Conservation (phyloP, 2,888 invertebrate genomes). For the Tetragonula carbonaria region DNA sequence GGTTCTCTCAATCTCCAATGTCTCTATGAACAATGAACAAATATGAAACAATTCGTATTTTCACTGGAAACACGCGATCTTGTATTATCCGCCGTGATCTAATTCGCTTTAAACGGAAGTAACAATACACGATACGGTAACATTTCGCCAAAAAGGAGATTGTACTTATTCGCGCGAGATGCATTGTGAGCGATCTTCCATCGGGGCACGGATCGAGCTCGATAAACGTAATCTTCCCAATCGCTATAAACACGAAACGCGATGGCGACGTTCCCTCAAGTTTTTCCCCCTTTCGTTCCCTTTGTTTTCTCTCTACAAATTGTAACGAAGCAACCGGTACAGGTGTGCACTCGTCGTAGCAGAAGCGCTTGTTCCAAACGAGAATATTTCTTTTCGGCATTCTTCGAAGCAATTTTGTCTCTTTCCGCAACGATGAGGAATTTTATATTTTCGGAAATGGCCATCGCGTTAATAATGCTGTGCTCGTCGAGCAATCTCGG, state of each 20-base stretch:
- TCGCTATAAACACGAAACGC: constrained; percentile 7
- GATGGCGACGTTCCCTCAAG: constrained; percentile 8
- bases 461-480: constrained; percentile 15
- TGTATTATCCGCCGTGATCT: background rate
- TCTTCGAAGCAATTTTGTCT: background rate
- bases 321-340: background rate
- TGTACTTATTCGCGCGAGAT: background rate
- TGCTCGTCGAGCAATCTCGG: background rate
- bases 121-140: background rate
- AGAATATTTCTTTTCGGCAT: background rate
- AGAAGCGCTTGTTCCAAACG: background rate
- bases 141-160: background rate
- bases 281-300: background rate
- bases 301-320: background rate
- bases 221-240: constrained; percentile 19
- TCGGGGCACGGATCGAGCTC: background rate
- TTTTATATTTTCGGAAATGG: background rate
- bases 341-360: background rate
- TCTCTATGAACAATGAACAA: background rate
- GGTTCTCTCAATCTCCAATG: background rate
- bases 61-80: background rate
- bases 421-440: background rate
- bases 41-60: background rate
- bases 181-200: background rate
- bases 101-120: background rate